Percentiles rank a stretch among this genome's conserved stretches.
phyloP scores from a whole-genome alignment of 92 coral and sea anemone genomes.

The Bergia puertoricense region DNA sequence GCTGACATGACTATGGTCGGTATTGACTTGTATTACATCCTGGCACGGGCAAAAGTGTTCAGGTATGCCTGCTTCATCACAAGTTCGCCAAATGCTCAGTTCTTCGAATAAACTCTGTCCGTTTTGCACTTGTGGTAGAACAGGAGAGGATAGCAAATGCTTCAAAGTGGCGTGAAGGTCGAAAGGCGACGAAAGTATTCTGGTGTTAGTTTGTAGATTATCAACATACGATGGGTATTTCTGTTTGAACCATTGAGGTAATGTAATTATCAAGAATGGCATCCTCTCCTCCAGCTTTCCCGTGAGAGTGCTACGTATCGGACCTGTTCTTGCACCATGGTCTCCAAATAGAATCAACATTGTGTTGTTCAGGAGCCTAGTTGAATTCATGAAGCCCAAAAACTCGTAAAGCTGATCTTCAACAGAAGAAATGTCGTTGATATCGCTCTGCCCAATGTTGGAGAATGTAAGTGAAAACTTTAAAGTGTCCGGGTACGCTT shows the following conservation, averaged over 20 bases:
- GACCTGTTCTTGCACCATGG: constrained; percentile 48
- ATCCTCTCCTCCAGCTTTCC: constrained; percentile 54
- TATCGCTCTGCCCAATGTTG: constrained; percentile 44
- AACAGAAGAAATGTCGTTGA: constrained; percentile 19
- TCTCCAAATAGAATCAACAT: constrained; percentile 47
- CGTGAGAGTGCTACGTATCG: constrained; percentile 44
- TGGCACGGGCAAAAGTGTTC: constrained; percentile 53
- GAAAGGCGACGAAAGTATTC: constrained; percentile 36
- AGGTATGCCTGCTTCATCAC: constrained; percentile 50
- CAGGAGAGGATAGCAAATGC: constrained; percentile 47
- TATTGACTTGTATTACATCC: constrained; percentile 40
- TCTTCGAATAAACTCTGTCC: constrained; percentile 46
- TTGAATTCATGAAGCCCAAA: constrained; percentile 37
- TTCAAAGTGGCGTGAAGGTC: constrained; percentile 51
- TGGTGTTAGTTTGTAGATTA: constrained; percentile 34
- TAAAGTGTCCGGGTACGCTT: constrained; percentile 35
- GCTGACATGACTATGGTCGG: constrained; percentile 34
- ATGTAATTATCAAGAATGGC: constrained; percentile 47
- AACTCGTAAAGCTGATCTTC: constrained; percentile 26
- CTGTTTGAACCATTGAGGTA: constrained; percentile 48
- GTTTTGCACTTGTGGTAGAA: constrained; percentile 15
- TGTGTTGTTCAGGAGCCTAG: constrained; percentile 39
- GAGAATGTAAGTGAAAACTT: constrained; percentile 50
- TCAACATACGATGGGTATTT: constrained; percentile 25
- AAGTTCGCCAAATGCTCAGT: constrained; percentile 30